phyloP scores from a whole-genome alignment of 2,113 vertebrate genomes.

The Syrmaticus mikado region DNA sequence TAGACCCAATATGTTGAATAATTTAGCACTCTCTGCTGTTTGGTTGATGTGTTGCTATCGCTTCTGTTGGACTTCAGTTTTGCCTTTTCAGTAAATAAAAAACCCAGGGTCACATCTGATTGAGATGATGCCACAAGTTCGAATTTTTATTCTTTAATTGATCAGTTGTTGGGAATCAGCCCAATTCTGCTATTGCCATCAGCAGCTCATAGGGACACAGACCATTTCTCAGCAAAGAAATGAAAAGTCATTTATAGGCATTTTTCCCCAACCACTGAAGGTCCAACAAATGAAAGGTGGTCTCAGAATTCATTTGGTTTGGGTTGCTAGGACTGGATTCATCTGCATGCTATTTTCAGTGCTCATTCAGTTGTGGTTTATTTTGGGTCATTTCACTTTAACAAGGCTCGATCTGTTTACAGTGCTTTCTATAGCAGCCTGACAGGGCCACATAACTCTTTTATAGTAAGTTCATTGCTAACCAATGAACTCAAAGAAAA shows the following conservation, averaged over 20 bases:
- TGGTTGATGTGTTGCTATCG: neutral
- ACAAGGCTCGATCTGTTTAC: constrained; percentile 65
- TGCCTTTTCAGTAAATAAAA: neutral
- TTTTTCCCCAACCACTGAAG: neutral
- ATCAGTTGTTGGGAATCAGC: neutral
- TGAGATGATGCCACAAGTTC: neutral
- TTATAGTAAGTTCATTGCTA: neutral
- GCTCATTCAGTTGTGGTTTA: constrained; percentile 49
- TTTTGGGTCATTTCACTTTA: constrained; percentile 71
- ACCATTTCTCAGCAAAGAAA: neutral
- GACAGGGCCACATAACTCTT: constrained; percentile 12
- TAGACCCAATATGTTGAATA: neutral
- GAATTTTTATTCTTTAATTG: neutral
- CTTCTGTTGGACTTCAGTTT: neutral
- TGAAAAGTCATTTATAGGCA: neutral
- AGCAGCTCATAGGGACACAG: neutral
- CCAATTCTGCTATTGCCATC: neutral
- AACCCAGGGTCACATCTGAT: neutral
- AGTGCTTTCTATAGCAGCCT: neutral
- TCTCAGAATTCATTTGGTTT: constrained; percentile 28
- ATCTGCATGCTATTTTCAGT: constrained; percentile 30
- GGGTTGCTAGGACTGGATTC: neutral
- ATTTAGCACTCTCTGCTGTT: neutral
- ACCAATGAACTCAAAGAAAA: neutral
- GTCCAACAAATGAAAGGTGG: neutral